These are phyloP conservation scores for Melipona bicolor DNA, from an alignment of 2,888 invertebrate genomes.

Conservation along the genomic window DNA sequence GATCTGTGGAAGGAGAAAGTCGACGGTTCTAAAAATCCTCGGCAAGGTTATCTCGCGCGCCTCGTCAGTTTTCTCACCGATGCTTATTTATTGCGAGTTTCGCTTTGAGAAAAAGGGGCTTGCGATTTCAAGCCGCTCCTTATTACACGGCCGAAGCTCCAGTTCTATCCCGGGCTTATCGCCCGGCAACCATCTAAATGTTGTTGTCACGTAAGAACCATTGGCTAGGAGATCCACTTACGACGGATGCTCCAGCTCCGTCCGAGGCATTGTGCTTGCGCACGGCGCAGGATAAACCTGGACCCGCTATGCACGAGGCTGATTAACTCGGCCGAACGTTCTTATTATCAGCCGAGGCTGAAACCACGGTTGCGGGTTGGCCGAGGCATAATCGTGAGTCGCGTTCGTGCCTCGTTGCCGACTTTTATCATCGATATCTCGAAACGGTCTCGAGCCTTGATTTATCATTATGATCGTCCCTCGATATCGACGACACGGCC, in stretches of 20 bases:
- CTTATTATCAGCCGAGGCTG: constrained; percentile 43
- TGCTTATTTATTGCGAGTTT: constrained; percentile 9
- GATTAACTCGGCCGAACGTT: constrained; percentile 52
- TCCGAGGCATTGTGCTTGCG: constrained; percentile 42
- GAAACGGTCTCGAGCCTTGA: constrained; percentile 32
- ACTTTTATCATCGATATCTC: constrained; percentile 53
- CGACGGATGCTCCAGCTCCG: constrained; percentile 54
- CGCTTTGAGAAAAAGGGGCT: background rate
- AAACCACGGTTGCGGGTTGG: constrained; percentile 42
- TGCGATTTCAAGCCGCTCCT: constrained; percentile 23
- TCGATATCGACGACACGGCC: constrained; percentile 33
- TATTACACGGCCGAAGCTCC: constrained; percentile 56
- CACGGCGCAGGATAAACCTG: constrained; percentile 44
- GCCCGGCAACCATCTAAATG: constrained; percentile 70
- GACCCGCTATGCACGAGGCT: constrained; percentile 29
- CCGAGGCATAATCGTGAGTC: constrained; percentile 38
- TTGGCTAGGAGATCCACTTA: constrained; percentile 49
- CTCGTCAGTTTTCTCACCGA: background rate
- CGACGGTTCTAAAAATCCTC: too few relatives aligned
- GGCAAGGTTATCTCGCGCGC: too few relatives aligned
- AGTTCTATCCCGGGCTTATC: constrained; percentile 65
- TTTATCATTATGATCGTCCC: constrained; percentile 47
- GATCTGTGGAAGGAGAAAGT: too few relatives aligned
- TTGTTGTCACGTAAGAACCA: constrained; percentile 71
- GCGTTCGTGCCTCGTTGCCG: constrained; percentile 7